Base-by-base conservation (phyloP, 2,888 invertebrate species). In the Ceraclea dissimilis region DNA sequence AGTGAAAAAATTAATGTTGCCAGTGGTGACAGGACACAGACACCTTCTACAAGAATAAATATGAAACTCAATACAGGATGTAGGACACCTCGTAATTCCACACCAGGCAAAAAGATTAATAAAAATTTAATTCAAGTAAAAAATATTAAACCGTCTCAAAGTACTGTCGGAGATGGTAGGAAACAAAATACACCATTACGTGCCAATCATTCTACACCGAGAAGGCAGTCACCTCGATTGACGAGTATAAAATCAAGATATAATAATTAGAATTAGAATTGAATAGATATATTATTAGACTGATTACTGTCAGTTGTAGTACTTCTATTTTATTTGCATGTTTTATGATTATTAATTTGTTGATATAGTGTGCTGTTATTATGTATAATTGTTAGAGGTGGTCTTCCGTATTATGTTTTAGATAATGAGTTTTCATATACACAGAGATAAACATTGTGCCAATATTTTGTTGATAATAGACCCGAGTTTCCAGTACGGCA, bases 161-260 rank as follows among this genome's bases (percentile, higher is more conserved):
- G 66, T 11, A 65, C 68, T 21, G 67, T 67, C 51, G 68, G 67
- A 31, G 74, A 76, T 22, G 63, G 70, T 8, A 79, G 78, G 60
- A 78, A 76, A 65, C 69, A 70, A 11, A 77, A 79, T 63, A 85
- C 85, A 1, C 85, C 86, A 0, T 67, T 86, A 64, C 75, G 71
- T 66, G 78, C 74, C 16, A 68, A 76, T 22, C 77, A 63, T 31
- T 52, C 31, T 21, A 77, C 58, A 66, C 75, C 57, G 73, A 76
- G 53, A 74, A 75, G 11, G 70, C 61, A 62, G 47, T 62, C 62
- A 39, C 62, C 62, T 5, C 31, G 62, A 48, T 56, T 62, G 43
- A 18, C 54, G 26, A 58, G 52, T 20, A 56, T 58, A 26, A 62
- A 62, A 49, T n/a, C 58, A 2, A 52, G 59, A 34, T 55, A 59